Base-by-base conservation (phyloP, 2,797 vertebrate species). In the Chrosomus eos region DNA sequence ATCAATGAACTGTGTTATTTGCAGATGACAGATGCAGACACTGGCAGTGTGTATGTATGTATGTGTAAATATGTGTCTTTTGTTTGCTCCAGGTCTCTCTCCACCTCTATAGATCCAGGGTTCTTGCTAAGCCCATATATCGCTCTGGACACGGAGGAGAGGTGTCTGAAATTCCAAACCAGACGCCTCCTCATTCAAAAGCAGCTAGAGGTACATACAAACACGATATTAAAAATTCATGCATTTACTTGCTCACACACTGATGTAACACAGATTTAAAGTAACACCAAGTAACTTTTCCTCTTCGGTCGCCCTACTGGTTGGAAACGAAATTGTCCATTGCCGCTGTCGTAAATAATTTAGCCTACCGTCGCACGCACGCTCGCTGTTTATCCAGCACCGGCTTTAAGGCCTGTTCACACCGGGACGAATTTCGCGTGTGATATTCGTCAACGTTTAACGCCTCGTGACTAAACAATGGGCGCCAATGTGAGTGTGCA, bases 51-150 rank as follows among this genome's bases (percentile, higher is more conserved):
- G 3, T 13, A 7, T 78, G 3, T 13, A 7, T 78, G 67, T 45
- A 38, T 58, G 14, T 72, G 33, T 86, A 66, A 80, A 51, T 81
- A 45, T 82, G 55, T 81, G 76, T 60, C 23, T 88, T 13, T 28
- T 79, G 53, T 73, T 53, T 73, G 31, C 23, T 85, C 10, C 90
- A 93, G 91, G 92, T 92, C 72, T 88, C 86, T 92, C 89, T 93
- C 91, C 86, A 90, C 90, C 72, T 88, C 89, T 26, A 90, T 93
- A 87, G 93, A 93, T 83, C 92, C 94, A 23, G 93, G 94, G 87
- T 82, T 93, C 86, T 86, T 73, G 31, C 23, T 89, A 40, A 92
- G 87, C 55, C 94, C 92, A 19, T 94, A 89, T 83, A 88, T 91
- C 82, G 91, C 92, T 84, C 87, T 93, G 0, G 89, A 89, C 85